A percentile compares a stretch with the other conserved stretches of the same genome.
These are phyloP conservation scores for zebrafish (Danio rerio) DNA, from an alignment of 2,113 vertebrate genomes.

Conservation along the genomic window GRCz12tu NC_133195.1:6330001-6330500, in stretches of 20 bases:
- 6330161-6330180: not conserved
- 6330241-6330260: not conserved
- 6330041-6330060: not conserved
- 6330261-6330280: conserved; percentile 1
- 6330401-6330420: conserved; percentile 46
- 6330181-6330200: not conserved
- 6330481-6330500: conserved; percentile 59
- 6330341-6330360: conserved; percentile 23
- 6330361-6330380: conserved; percentile 45
- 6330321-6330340: conserved; percentile 48
- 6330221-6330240: conserved; percentile 11
- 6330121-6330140: not conserved
- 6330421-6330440: conserved; percentile 41
- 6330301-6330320: conserved; percentile 41
- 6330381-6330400: conserved; percentile 54
- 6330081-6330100: not conserved
- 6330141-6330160: not conserved
- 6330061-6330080: not conserved
- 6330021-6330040: conserved; percentile 5
- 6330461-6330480: conserved; percentile 66
- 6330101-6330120: not conserved
- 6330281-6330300: conserved; percentile 27
- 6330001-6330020: conserved; percentile 48
- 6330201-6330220: conserved; percentile 17
- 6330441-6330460: conserved; percentile 62